Conservation (phyloP, 2,113 vertebrate species). For the Toxotes chatareus region DNA sequence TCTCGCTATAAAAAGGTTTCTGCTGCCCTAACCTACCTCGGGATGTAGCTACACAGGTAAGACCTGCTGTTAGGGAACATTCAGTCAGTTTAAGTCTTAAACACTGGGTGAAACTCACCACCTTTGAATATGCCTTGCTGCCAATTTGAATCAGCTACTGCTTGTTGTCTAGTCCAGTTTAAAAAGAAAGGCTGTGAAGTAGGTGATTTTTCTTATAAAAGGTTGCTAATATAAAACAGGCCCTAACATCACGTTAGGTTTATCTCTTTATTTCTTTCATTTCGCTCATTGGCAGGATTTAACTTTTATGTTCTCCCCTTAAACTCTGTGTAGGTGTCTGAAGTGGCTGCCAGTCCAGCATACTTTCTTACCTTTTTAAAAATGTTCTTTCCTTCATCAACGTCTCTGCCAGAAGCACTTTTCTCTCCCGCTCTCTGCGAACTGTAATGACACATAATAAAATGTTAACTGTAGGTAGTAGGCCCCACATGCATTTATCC, state of each 20-base stretch:
- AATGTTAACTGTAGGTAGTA: neutral
- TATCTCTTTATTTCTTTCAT: neutral
- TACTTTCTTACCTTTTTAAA: neutral
- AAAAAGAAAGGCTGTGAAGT: constrained; percentile 8
- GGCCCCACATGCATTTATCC: neutral
- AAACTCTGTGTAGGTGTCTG: neutral
- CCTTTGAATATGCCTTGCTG: neutral
- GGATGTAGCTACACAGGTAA: too few relatives aligned
- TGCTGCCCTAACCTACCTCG: too few relatives aligned
- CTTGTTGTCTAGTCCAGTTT: neutral
- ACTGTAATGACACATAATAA: constrained; percentile 16
- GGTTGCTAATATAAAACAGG: constrained; percentile 17
- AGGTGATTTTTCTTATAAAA: constrained; percentile 27
- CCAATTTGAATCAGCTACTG: neutral
- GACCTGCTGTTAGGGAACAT: neutral
- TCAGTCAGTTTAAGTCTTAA: neutral
- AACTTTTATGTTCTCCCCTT: neutral
- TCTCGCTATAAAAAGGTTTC: too few relatives aligned
- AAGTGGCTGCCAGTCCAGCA: neutral
- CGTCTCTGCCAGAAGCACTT: neutral
- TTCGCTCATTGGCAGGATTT: neutral
- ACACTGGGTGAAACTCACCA: neutral
- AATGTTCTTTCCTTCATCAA: too few relatives aligned
- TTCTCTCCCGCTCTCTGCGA: neutral
- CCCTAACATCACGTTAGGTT: neutral